Evolutionary conservation across 30 jellyfish, hydroid and myxozoan genomes (phyloP).

Genomic region (Aurelia aurita complex sp. Pacific): DNA sequence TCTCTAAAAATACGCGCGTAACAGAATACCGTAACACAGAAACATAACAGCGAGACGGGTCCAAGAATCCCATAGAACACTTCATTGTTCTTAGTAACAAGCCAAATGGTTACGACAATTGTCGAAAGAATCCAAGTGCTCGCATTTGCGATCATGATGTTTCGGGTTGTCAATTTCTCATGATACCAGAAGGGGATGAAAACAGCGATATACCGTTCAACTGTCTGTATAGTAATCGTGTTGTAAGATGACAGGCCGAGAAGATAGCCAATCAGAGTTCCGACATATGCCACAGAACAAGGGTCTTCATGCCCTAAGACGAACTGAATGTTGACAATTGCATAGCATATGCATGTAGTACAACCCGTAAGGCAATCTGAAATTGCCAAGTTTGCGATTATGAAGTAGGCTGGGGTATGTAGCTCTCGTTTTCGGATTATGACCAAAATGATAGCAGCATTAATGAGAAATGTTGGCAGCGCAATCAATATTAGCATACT

Average conservation of each 20-base stretch:
- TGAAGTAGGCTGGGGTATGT: slow-evolving; percentile 45
- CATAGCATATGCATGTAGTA: slow-evolving; percentile 31
- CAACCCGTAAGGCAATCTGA: slow-evolving; percentile 56
- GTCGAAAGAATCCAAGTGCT: slow-evolving; percentile 33
- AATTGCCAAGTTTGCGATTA: slow-evolving; percentile 45
- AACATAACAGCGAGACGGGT: slow-evolving; percentile 1
- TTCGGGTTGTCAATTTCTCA: slow-evolving; percentile 19
- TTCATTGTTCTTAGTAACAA: slow-evolving; percentile 32
- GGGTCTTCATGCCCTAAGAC: slow-evolving; percentile 34
- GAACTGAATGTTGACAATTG: slow-evolving; percentile 21
- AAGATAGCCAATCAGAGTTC: slow-evolving; percentile 44
- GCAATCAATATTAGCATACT: slow-evolving; percentile 2
- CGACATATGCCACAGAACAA: slow-evolving; percentile 51
- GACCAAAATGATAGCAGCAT: slow-evolving; percentile 19
- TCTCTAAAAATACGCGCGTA: slow-evolving; percentile 34
- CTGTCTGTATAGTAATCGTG: slow-evolving; percentile 44
- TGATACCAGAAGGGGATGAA: slow-evolving; percentile 69
- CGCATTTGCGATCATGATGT: slow-evolving; percentile 10
- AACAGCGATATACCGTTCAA: slow-evolving; percentile 53
- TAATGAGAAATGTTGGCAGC: slow-evolving; percentile 33
- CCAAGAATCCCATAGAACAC: slow-evolving; percentile 26
- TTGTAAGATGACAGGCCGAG: slow-evolving; percentile 39
- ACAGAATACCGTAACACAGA: slow-evolving; percentile 9
- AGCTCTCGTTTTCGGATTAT: slow-evolving; percentile 28
- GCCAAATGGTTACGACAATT: slow-evolving; percentile 14